Base-by-base conservation (phyloP, 2,113 vertebrate genomes). In the Halichoerus grypus region DNA sequence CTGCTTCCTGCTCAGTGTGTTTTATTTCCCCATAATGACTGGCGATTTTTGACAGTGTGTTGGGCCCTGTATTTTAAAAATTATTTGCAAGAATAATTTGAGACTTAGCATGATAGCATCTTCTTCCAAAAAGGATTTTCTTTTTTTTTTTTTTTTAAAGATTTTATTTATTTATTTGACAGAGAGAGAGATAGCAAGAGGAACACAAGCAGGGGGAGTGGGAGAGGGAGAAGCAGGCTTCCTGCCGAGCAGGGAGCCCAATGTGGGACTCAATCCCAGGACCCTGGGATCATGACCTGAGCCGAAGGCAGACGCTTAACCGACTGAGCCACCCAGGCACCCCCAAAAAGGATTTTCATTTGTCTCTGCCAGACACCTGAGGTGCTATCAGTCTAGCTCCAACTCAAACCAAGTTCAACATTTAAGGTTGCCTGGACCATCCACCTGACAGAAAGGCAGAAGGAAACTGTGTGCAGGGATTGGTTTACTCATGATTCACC, bases 331-430 rank as follows among this genome's bases (percentile, higher is more conserved):
- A 46, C 46, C 46, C 46, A 46, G 46, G 46, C 7, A 0, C 46
- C 46, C 7, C 39, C 55, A 95, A 92, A 96, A 21, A 88, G 18
- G 39, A 94, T 86, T 97, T 97, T 87, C 18, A 31, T 95, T 83
- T 86, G 49, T 14, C 26, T 96, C 26, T 92, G 19, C n/a, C 59
- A 83, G 53, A 76, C 5, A 63, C 18, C 42, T 53, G 49, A 83
- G 24, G 26, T 28, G 72, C 21, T 90, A 24, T 65, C 49, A 59
- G 7, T 84, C 36, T 55, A 21, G 5, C n/a, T 24, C 61, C 36
- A 85, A 53, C 42, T 81, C 69, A 76, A 95, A 84, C 18, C 51
- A 91, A 89, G 72, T 77, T 95, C 39, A 81, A 96, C 4, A 8
- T 26, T 84, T 67, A n/a, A 61, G 15, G 31, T 31, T 90, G 8